Conservation (phyloP, 2,888 invertebrate species). For the Caenorhabditis drosophilae region DNA sequence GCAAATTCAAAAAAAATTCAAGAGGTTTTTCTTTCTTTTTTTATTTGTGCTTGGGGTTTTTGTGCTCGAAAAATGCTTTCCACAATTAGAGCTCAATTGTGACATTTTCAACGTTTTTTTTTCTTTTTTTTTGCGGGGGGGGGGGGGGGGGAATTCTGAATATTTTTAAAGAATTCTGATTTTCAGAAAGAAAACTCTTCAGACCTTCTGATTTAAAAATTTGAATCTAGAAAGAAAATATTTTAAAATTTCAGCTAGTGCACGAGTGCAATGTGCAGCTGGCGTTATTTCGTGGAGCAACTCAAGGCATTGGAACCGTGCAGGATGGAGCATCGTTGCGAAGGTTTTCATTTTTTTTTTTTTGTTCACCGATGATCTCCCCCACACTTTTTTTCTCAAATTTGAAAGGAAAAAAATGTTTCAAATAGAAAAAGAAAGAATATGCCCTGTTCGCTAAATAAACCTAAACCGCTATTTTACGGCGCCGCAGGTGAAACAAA, state of each 20-base stretch:
- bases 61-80: too few species aligned
- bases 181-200: neutral
- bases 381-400: too few species aligned
- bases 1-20: constrained; percentile 65
- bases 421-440: too few species aligned
- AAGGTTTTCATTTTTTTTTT: constrained; percentile 35
- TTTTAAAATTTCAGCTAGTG: constrained; percentile 59
- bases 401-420: too few species aligned
- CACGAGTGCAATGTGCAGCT: constrained; percentile 69
- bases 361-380: too few species aligned
- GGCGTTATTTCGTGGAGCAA: constrained; percentile 65
- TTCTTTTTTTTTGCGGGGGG: constrained; percentile 1
- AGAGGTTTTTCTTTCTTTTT: constrained; percentile 47
- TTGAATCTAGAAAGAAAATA: too few species aligned
- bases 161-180: neutral
- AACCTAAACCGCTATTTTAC: too few species aligned
- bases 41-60: neutral
- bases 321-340: constrained; percentile 59
- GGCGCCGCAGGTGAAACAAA: too few species aligned
- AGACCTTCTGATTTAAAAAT: neutral
- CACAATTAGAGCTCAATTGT: neutral
- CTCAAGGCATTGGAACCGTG: constrained; percentile 65
- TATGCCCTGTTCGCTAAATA: too few species aligned
- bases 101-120: neutral
- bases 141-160: too few species aligned